A percentile compares a stretch with the other conserved stretches of the same genome.
phyloP scores from a whole-genome alignment of 2,888 invertebrate genomes.

The Rhaphigaster nebulosa region DNA sequence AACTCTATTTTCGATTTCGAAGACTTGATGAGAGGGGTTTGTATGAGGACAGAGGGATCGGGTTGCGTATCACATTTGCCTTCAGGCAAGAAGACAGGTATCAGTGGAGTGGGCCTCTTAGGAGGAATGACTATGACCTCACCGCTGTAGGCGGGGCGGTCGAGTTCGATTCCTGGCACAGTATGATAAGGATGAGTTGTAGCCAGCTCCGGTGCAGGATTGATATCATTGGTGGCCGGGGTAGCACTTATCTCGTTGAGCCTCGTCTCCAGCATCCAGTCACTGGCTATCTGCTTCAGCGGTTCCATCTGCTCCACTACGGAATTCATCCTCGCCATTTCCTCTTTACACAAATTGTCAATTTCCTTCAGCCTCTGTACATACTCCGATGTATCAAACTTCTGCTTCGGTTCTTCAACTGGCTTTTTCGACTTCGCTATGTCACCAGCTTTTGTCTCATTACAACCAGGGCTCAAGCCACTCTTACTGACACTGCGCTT shows the following conservation, averaged over 20 bases:
- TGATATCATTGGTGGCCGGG: not conserved
- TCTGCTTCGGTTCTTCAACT: not conserved
- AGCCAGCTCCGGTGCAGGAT: not conserved
- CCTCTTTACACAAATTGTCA: slow-evolving; percentile 51
- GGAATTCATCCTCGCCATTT: slow-evolving; percentile 21
- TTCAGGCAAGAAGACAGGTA: not conserved
- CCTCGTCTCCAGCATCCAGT: slow-evolving; percentile 32
- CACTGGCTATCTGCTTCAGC: slow-evolving; percentile 41
- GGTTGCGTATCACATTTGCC: not conserved
- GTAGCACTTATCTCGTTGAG: not conserved
- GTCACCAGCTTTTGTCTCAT: not conserved
- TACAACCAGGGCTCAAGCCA: not conserved
- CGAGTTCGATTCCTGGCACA: not conserved
- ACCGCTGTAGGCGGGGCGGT: not conserved
- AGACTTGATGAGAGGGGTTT: not conserved
- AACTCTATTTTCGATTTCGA: not conserved
- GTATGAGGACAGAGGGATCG: not conserved
- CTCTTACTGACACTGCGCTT: not conserved
- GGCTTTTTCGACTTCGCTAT: not conserved
- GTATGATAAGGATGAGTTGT: not conserved
- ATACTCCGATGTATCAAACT: not conserved
- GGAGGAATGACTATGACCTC: not conserved
- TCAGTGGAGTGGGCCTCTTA: not conserved
- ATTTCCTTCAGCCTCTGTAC: not conserved
- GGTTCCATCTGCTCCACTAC: slow-evolving; percentile 45